Conservation (phyloP, 2,113 vertebrate species). For the Passer montanus region DNA sequence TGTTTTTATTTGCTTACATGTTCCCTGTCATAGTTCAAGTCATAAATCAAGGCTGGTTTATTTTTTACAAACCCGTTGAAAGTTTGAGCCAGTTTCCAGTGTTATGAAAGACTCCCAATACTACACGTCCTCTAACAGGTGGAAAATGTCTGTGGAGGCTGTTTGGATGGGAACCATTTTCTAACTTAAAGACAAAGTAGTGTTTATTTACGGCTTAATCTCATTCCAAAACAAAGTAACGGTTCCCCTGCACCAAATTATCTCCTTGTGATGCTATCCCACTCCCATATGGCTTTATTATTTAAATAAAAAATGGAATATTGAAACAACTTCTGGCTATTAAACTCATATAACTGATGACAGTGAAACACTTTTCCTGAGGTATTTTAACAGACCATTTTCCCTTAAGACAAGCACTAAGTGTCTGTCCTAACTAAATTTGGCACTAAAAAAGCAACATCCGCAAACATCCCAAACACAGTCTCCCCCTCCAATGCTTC, state of each 20-base stretch:
- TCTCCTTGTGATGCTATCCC: conserved; percentile 37
- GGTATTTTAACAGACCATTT: neutral
- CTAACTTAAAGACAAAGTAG: conserved; percentile 58
- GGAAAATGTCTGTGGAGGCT: conserved; percentile 64
- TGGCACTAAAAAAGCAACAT: conserved; percentile 4
- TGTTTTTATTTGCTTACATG: conserved; percentile 75
- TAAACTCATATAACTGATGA: conserved; percentile 39
- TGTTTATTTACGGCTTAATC: conserved; percentile 66
- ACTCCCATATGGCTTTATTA: conserved; percentile 46
- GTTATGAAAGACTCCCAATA: conserved; percentile 60
- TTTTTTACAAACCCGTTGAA: conserved; percentile 67
- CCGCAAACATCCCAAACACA: neutral
- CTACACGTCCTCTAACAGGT: conserved; percentile 57
- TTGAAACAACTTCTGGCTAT: conserved; percentile 44
- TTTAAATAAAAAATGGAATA: conserved; percentile 44
- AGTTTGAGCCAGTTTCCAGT: conserved; percentile 62
- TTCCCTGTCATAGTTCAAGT: conserved; percentile 61
- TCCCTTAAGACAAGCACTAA: neutral
- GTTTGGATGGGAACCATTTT: conserved; percentile 47
- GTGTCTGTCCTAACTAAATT: neutral
- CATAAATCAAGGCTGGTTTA: conserved; percentile 64
- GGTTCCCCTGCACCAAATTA: conserved; percentile 14
- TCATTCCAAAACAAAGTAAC: conserved; percentile 65
- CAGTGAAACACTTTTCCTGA: neutral
- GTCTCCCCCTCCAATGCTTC: neutral